Percentiles rank a stretch among this genome's conserved stretches.
Evolutionary conservation across 2,888 invertebrate species (phyloP).

Genomic region (Falcaria lacertinaria): DNA sequence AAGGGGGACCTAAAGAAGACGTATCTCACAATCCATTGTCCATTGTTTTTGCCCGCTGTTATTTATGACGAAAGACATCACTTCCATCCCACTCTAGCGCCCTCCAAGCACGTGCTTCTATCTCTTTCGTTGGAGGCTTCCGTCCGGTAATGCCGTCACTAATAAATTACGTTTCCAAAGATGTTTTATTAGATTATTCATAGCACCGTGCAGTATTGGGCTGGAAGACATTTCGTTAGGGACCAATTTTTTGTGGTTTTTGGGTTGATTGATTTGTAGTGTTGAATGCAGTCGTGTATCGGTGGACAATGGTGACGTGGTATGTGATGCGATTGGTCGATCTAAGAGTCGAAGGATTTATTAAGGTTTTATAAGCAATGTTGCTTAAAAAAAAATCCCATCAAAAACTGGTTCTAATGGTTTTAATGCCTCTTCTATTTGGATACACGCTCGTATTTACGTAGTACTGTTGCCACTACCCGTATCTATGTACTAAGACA

Average conservation of each 20-base stretch:
- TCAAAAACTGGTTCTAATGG: too few relatives aligned
- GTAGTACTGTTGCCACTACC: too few relatives aligned
- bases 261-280: constrained; percentile 66
- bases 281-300: constrained; percentile 20
- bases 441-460: too few relatives aligned
- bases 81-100: constrained; percentile 45
- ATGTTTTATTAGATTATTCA: constrained; percentile 80
- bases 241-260: constrained; percentile 21
- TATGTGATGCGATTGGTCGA: constrained; percentile 8
- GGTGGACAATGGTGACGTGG: constrained; percentile 28
- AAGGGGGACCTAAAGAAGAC: constrained; percentile 70
- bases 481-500: too few relatives aligned
- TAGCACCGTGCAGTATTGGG: constrained; percentile 73
- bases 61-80: constrained; percentile 74
- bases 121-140: constrained; percentile 60
- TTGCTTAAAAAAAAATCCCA: too few relatives aligned
- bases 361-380: too few relatives aligned
- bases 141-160: constrained; percentile 67
- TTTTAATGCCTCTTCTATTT: too few relatives aligned
- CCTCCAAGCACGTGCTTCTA: constrained; percentile 12
- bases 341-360: background rate
- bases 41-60: constrained; percentile 77
- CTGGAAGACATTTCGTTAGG: constrained; percentile 60
- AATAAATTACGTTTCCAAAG: constrained; percentile 75
- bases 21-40: constrained; percentile 78